A percentile compares a stretch with the other conserved stretches of the same genome.
Evolutionary conservation across 2,113 vertebrate species (phyloP).

Genomic region (Equus quagga): DNA sequence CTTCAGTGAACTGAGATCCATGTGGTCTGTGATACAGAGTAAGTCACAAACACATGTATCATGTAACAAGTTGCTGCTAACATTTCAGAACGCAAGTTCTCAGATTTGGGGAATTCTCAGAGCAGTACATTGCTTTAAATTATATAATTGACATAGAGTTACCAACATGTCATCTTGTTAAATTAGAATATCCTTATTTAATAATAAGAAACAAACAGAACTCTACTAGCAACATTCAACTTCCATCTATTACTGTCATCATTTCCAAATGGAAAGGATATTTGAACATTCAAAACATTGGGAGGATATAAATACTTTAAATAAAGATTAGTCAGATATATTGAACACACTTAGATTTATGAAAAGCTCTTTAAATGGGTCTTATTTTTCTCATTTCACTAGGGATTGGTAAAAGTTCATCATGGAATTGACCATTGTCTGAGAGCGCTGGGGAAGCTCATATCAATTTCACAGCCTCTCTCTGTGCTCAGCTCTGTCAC

Average conservation of each 20-base stretch:
- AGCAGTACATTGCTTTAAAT: neutral
- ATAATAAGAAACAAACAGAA: neutral
- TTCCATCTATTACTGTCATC: neutral
- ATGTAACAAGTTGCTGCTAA: neutral
- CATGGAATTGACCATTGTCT: neutral
- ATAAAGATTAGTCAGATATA: neutral
- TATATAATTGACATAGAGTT: neutral
- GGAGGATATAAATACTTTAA: neutral
- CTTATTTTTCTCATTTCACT: neutral
- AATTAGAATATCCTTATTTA: neutral
- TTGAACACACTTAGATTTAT: neutral
- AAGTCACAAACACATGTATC: accelerated
- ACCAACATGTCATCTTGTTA: neutral
- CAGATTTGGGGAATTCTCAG: neutral
- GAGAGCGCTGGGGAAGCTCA: neutral
- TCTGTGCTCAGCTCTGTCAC: neutral
- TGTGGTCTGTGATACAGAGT: neutral
- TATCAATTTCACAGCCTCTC: neutral
- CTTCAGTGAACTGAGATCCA: too few relatives aligned
- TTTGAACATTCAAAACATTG: neutral
- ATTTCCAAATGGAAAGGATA: neutral
- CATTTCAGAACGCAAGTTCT: neutral
- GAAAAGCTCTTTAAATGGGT: neutral
- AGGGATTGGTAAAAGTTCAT: neutral
- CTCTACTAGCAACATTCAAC: neutral